Conservation (phyloP, 2,797 vertebrate genomes). For the Petrocephalus schoutedeni region DNA sequence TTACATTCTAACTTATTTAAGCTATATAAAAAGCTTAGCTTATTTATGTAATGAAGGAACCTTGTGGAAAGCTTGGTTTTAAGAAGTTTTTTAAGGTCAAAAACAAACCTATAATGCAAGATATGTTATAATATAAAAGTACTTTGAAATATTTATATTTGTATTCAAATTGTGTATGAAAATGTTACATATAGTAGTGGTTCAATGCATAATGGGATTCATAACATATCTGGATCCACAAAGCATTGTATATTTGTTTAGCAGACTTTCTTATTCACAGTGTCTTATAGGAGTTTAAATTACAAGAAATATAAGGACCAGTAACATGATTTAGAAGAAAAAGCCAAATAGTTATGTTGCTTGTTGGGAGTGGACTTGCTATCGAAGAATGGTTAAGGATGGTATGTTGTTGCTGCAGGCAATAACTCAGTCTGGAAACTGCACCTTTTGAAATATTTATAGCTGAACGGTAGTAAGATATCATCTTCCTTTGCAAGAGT, state of each 20-base stretch:
- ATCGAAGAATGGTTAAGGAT: not conserved
- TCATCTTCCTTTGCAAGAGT: constrained; percentile 13
- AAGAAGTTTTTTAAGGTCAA: not conserved
- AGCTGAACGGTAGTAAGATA: constrained; percentile 6
- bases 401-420: not conserved
- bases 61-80: not conserved
- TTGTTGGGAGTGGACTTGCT: not conserved
- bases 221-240: not conserved
- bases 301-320: not conserved
- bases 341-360: not conserved
- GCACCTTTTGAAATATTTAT: constrained; percentile 28
- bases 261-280: not conserved
- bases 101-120: not conserved
- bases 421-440: constrained; percentile 4
- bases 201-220: not conserved
- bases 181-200: not conserved
- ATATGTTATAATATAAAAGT: not conserved
- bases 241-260: not conserved
- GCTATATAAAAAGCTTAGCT: not conserved
- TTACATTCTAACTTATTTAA: not conserved
- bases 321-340: not conserved
- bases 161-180: no score
- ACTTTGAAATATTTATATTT: not conserved
- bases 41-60: not conserved
- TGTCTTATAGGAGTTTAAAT: not conserved